Conservation (phyloP, 2,888 invertebrate genomes). For the Andrena marginata region DNA sequence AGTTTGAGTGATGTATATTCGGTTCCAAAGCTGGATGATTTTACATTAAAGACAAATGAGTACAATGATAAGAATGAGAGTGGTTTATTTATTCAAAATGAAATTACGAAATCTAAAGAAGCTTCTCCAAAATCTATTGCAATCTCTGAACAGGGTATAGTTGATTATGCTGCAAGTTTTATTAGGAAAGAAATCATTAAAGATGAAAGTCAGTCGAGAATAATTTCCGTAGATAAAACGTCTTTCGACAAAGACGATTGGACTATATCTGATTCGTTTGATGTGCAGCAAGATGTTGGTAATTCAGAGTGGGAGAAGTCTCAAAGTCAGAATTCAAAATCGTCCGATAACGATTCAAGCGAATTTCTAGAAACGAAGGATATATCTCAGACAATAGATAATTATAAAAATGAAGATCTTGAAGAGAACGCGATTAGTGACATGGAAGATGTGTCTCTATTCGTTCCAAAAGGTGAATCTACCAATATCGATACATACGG, state of each 20-base stretch:
- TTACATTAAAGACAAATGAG: conserved; percentile 9
- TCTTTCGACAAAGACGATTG: conserved; percentile 66
- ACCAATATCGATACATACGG: conserved; percentile 68
- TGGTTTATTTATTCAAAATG: conserved; percentile 6
- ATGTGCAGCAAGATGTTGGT: conserved; percentile 45
- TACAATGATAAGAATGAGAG: conserved; percentile 4
- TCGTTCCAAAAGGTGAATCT: conserved; percentile 78
- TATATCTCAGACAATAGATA: conserved; percentile 27
- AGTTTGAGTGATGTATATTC: background rate
- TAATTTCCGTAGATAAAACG: conserved; percentile 11
- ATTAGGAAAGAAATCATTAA: background rate
- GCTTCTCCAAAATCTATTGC: conserved; percentile 4
- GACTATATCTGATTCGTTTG: conserved; percentile 76
- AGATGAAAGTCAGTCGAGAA: conserved; percentile 17
- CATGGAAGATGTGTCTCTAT: conserved; percentile 69
- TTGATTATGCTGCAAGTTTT: background rate
- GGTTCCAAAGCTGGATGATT: background rate
- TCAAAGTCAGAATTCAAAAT: conserved; percentile 29
- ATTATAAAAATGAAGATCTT: conserved; percentile 23
- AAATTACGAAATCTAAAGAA: conserved; percentile 5
- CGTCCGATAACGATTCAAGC: conserved; percentile 12
- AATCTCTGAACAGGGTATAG: background rate
- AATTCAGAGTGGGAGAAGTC: conserved; percentile 29
- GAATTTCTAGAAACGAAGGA: conserved; percentile 22
- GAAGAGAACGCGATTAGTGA: conserved; percentile 59